Base-by-base conservation (phyloP, 2,797 vertebrate species). In the Takifugu rubripes region DNA sequence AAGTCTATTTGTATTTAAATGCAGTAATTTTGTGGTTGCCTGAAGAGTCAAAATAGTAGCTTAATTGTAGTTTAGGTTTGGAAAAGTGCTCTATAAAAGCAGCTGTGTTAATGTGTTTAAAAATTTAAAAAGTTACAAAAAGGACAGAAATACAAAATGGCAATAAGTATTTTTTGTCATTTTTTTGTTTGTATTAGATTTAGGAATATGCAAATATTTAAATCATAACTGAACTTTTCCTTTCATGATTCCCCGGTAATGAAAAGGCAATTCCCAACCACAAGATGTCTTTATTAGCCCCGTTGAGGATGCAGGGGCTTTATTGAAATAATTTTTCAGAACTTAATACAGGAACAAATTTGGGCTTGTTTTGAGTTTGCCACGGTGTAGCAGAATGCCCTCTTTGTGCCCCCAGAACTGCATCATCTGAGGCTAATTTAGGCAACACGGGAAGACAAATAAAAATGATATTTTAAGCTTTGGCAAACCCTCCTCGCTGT, bases 11-110 rank as follows among this genome's bases (percentile, higher is more conserved):
- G 43, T 57, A 14, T 55, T 17, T 26, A 36, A 21, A 54, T 61
- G 49, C 1, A 25, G n/a, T 61, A 3, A 48, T 70, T 60, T 49
- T 56, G 2, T 33, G 42, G 6, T 57, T 49, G 27, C 50, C 51
- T 53, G 55, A 44, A 61, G 46, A 56, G 6, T 4, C 27, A 52
- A 46, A 69, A 25, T 33, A 63, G 10, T 21, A 40, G 36, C 36
- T 40, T 40, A 40, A 40, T 40, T 40, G 36, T 40, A 21, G 15
- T 60, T 65, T 6, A 21, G 24, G 16, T 66, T 6, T 53, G 21
- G 3, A 36, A 60, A 49, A 48, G 3, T 52, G 36, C 36, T 40
- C 36, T 40, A 12, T 45, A 50, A 15, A 48, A 44, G 11, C 54
- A 49, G 26, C 48, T 10, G 10, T 64, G 21, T 58, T 15, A 9